Evolutionary conservation across 37 sponge, comb jelly and placozoan species (phyloP), one percentile per base, ranked within the genome.

Genomic region (Mnemiopsis leidyi): DNA sequence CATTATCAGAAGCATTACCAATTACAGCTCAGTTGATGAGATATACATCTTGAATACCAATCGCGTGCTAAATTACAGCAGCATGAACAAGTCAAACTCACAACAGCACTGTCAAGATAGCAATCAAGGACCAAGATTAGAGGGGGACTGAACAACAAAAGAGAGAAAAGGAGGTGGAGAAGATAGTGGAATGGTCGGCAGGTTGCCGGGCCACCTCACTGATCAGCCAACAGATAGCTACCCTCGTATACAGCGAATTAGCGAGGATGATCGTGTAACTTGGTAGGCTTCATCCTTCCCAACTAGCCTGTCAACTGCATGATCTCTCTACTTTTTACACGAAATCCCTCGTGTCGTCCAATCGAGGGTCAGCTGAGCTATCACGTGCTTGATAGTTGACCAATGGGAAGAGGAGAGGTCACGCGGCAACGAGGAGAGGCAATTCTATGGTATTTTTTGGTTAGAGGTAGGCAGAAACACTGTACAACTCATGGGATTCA

Each of bases 241-340:
- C 61, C 61, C 61, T 48, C 61, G 61, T 48, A 48, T 48, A 48
- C 9, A 21, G 73, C 73, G 73, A 69, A 25, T 69, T 69, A 69
- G 73, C 24, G 73, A 16, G 24, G 73, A 69, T 69, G 73, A 69
- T 69, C 73, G 73, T 25, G 28, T 25, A 69, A 69, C 73, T 69
- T 69, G n/a, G 24, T 25, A 21, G 73, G 73, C 73, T 25, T 69
- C 73, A 21, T 69, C 73, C 61, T 48, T 48, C 61, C 61, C 61
- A 48, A 48, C 61, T 48, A 48, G 9, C 61, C 73, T 69, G 73
- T 69, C 73, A 69, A 69, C 73, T 25, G 28, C 29, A 69, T 69
- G 73, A 69, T 69, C 73, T 69, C 73, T 69, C 28, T 69, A 69
- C 73, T 69, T 69, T 69, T 69, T 69, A 69, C 73, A 69, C 73